Base-by-base conservation (phyloP, 2,888 invertebrate genomes). In the Tryphoninae sp. region DNA sequence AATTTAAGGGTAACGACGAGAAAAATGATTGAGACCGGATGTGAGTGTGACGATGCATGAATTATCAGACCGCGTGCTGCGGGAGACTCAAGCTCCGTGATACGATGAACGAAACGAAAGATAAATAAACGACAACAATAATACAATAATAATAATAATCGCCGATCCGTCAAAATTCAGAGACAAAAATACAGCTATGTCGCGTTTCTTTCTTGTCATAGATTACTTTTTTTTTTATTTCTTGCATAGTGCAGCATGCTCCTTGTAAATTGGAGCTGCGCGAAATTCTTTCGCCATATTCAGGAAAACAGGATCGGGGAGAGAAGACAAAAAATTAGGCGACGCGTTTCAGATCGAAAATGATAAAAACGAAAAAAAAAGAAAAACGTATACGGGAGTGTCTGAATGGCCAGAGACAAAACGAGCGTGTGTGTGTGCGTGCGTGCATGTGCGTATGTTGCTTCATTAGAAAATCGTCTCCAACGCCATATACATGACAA, bases 401-500 rank as follows among this genome's bases (percentile, higher is more conserved):
- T 49, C 49, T 67, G 51, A 51, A 23, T 67, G 22, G 45, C 13
- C 65, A 19, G 23, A 51, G 26, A n/a, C 4, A 49, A 67, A 67
- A n/a, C 49, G 49, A 11, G 55, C 19, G 55, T 19, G 55, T 55
- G 55, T 4, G 55, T 55, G 55, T 22, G 19, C 6, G 55, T 55
- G 16, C 8, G 19, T 19, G 55, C 16, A 16, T 55, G 59, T 51
- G 59, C 67, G 75, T 59, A 22, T 61, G 45, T 61, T 74, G 33
- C 59, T 76, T 40, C 49, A 76, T 53, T 51, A 67, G 26, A 59
- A 51, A 75, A 64, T 65, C 65, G 65, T 76, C 33, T 61, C 59
- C 45, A 45, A 45, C 74, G 68, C 58, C 76, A 68, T 59, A 67
- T 40, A 76, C 67, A 76, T 61, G 59, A 76, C 67, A 74, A 22